phyloP scores from a whole-genome alignment of 1,140 invertebrate species.

The Eurytemora carolleeae region DNA sequence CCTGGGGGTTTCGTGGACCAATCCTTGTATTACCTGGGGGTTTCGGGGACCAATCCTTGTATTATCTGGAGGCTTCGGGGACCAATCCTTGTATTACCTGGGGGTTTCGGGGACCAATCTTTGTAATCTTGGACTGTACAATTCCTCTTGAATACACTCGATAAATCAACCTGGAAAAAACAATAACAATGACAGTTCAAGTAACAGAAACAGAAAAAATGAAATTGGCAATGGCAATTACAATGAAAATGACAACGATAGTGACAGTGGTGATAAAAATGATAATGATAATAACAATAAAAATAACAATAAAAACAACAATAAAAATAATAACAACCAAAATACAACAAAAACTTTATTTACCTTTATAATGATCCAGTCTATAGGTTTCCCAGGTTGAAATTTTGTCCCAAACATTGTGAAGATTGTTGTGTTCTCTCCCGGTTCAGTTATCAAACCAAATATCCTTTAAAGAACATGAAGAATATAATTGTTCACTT shows the following conservation, averaged over 20 bases:
- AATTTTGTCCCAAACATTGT: conserved; percentile 59
- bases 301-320: conserved; percentile 10
- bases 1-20: no score
- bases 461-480: no score
- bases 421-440: conserved; percentile 72
- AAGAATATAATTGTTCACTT: no score
- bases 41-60: no score
- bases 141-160: conserved; percentile 25
- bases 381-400: conserved; percentile 20
- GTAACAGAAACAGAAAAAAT: conserved; percentile 9
- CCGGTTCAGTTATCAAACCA: conserved; percentile 71
- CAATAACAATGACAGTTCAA: no score
- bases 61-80: no score
- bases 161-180: conserved; percentile 16
- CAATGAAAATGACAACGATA: no score
- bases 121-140: conserved; percentile 62
- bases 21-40: no score
- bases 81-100: conserved; percentile 24
- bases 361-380: conserved; percentile 76
- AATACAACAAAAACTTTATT: conserved; percentile 43
- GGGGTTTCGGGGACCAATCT: conserved; percentile 49
- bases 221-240: no score
- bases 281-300: no score
- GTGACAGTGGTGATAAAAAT: no score
- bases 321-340: no score